Base-by-base conservation (phyloP, 1,140 invertebrate species). In the Macrobrachium nipponense region DNA sequence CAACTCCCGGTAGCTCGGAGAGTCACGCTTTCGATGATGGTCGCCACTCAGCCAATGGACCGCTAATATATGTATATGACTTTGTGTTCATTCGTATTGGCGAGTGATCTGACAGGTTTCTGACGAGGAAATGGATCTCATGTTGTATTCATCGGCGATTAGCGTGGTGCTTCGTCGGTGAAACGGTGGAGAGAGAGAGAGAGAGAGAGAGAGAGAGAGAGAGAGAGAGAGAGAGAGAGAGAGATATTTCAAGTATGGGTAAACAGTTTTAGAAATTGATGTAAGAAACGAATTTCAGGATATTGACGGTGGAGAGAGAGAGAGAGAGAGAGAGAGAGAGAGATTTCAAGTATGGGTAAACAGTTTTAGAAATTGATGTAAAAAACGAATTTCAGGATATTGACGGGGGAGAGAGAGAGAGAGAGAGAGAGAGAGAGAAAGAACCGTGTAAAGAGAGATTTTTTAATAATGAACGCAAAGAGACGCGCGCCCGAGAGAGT, bases 241-340 rank as follows among this genome's bases (percentile, higher is more conserved):
- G 62, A 80, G 62, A 68, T 80, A 80, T 36, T 80, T 68, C 79
- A 80, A 80, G 66, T 80, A 62, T 44, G n/a, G 27, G 58, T 18
- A 59, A 36, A 36, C 27, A 36, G 27, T 36, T 36, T 36, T 36
- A 36, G 66, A 58, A 58, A 66, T 23, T 43, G 61, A 36, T 20
- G 12, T n/a, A 61, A 11, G 20, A 8, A 17, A 68, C 17, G 79
- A 20, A 18, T 15, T 8, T n/a, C 27, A 11, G 6, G 15, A 27
- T 15, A 61, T 14, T 59, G 60, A 15, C 17, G 60, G 44, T 4
- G 11, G 62, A 51, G 62, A 64, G 60, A 43, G 36, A 20, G 77
- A 80, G 23, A 61, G 59, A 62, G 61, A 36, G 61, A 62, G 78
- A 43, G 51, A 64, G 78, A 80, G 78, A 64, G 61, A 64, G 78